These are phyloP conservation scores for Crotalus horridus DNA, from an alignment of 2,113 vertebrate species.

Conservation along the genomic window DNA sequence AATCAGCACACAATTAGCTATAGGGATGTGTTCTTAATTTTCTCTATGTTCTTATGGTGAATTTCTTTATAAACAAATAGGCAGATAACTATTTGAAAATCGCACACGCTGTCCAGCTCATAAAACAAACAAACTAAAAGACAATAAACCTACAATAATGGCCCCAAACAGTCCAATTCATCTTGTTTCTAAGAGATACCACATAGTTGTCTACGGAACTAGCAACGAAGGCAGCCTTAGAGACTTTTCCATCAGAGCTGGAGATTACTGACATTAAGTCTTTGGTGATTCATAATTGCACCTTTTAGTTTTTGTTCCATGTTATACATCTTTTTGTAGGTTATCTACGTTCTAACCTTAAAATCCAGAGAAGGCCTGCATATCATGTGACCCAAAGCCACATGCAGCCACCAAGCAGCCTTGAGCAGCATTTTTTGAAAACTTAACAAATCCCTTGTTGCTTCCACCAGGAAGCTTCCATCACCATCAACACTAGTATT, in stretches of 20 bases:
- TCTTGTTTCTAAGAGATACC: not conserved
- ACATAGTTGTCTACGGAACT: not conserved
- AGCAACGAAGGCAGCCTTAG: not conserved
- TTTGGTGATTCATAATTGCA: not conserved
- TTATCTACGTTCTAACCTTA: not conserved
- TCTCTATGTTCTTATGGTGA: not conserved
- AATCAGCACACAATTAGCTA: not conserved
- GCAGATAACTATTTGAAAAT: not conserved
- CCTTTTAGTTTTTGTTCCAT: not conserved
- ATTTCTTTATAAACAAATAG: not conserved
- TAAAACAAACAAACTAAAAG: not conserved
- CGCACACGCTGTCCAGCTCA: not conserved
- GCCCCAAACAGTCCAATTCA: not conserved
- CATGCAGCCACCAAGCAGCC: not conserved
- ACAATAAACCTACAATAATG: not conserved
- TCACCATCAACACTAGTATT: not conserved
- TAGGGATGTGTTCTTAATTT: not conserved
- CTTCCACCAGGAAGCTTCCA: not conserved
- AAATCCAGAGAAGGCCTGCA: not conserved
- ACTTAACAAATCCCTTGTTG: not conserved
- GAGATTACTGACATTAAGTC: not conserved
- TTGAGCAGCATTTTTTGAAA: not conserved
- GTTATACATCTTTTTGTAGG: not conserved
- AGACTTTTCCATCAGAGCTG: not conserved
- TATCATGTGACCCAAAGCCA: not conserved